phyloP scores from a whole-genome alignment of 2,797 vertebrate species.

The Manis pentadactyla region DNA sequence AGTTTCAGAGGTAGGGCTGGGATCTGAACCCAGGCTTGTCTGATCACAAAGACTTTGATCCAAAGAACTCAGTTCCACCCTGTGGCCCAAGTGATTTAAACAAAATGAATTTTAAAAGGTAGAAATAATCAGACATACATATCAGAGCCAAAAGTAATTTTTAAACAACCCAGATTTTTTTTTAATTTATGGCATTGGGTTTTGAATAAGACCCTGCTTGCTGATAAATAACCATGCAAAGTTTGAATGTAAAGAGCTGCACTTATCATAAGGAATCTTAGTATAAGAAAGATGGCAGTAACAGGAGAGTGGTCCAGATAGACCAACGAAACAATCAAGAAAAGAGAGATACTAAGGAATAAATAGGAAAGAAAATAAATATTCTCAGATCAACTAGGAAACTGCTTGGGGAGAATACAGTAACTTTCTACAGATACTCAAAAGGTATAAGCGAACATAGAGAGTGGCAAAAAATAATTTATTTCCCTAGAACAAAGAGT shows the following conservation, averaged over 20 bases:
- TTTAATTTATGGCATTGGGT: not conserved
- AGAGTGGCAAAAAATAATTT: not conserved
- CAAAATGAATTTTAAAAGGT: slow-evolving; percentile 32
- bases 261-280: not conserved
- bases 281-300: not conserved
- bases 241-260: slow-evolving; percentile 18
- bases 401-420: not conserved
- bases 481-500: slow-evolving; percentile 56
- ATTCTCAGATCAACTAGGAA: not conserved
- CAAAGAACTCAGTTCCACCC: not conserved
- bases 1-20: not conserved
- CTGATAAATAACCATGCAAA: not conserved
- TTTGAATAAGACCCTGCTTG: not conserved
- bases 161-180: slow-evolving; percentile 15
- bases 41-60: slow-evolving; percentile 12
- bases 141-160: slow-evolving; percentile 15
- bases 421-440: slow-evolving; percentile 24
- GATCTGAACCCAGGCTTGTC: not conserved
- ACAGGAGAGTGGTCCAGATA: not conserved
- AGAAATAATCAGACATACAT: not conserved
- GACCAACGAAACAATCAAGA: not conserved
- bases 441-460: not conserved
- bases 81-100: slow-evolving; percentile 33
- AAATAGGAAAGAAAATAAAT: not conserved
- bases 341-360: not conserved